Conservation (phyloP, 2,797 vertebrate genomes). For the Selene dorsalis region DNA sequence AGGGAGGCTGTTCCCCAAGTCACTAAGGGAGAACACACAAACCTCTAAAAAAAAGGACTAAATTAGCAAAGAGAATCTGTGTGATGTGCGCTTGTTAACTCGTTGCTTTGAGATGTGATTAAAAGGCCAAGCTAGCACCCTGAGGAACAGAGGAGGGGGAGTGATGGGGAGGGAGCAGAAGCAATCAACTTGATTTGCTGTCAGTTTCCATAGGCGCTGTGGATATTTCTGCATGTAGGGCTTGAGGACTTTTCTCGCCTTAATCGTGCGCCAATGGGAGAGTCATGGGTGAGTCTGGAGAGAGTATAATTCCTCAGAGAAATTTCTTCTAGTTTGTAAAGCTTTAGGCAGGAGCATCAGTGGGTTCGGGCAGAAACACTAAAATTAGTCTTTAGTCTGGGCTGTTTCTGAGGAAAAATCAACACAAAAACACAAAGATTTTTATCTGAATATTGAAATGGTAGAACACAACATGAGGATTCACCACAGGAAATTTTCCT, state of each 20-base stretch:
- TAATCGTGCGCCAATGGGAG: neutral
- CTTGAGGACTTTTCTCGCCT: constrained; percentile 8
- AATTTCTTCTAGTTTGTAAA: neutral
- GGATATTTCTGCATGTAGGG: constrained; percentile 12
- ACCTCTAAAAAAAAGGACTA: neutral
- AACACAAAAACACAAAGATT: neutral
- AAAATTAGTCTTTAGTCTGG: neutral
- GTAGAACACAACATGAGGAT: too few relatives aligned
- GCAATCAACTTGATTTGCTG: constrained; percentile 36
- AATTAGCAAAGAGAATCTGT: constrained; percentile 37
- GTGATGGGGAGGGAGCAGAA: constrained; percentile 4
- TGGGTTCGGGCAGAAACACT: neutral
- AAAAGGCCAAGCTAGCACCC: constrained; percentile 36
- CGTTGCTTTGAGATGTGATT: constrained; percentile 45
- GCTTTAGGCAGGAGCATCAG: neutral
- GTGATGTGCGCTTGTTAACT: constrained; percentile 43
- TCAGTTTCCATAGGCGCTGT: constrained; percentile 27
- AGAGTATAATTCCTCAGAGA: constrained; percentile 14
- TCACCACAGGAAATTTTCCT: neutral
- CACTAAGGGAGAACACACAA: constrained; percentile 21
- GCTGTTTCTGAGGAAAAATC: constrained; percentile 8
- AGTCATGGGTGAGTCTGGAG: neutral
- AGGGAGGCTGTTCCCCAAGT: neutral
- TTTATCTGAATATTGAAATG: constrained; percentile 1
- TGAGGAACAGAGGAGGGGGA: neutral